phyloP scores from a whole-genome alignment of 2,888 invertebrate genomes.

The Smittia sp. region DNA sequence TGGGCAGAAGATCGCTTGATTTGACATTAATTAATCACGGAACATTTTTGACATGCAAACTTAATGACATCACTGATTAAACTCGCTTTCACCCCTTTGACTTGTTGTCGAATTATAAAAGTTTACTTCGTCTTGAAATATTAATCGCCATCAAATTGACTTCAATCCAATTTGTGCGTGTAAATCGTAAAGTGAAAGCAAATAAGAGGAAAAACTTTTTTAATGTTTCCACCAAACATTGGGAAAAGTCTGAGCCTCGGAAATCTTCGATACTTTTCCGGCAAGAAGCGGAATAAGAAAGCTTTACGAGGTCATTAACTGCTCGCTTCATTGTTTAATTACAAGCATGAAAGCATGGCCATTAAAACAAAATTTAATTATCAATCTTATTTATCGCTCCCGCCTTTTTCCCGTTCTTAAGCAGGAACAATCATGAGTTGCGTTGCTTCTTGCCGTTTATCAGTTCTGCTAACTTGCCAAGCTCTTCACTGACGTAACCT shows the following conservation, averaged over 20 bases:
- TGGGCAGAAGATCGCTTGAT: no score
- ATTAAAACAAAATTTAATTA: conserved; percentile 27
- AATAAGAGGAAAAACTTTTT: not conserved
- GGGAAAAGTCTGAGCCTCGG: not conserved
- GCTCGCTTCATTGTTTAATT: conserved; percentile 27
- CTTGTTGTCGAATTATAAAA: not conserved
- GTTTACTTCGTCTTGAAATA: not conserved
- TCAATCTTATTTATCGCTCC: not conserved
- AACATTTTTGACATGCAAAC: no score
- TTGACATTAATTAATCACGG: no score
- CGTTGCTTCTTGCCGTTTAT: not conserved
- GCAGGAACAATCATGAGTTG: no score
- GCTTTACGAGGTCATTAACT: conserved; percentile 23
- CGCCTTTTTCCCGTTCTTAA: not conserved
- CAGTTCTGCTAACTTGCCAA: no score
- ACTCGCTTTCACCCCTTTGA: not conserved
- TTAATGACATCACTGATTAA: not conserved
- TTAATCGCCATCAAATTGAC: conserved; percentile 13
- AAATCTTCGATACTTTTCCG: not conserved
- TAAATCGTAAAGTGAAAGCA: conserved; percentile 2
- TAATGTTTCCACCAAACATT: not conserved
- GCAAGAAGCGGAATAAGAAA: not conserved
- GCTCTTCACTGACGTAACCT: no score
- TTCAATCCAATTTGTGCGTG: conserved; percentile 7
- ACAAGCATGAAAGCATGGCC: conserved; percentile 10